These are phyloP conservation scores for Coturnix japonica DNA, from an alignment of 2,113 vertebrate genomes.

Conservation along the genomic window DNA sequence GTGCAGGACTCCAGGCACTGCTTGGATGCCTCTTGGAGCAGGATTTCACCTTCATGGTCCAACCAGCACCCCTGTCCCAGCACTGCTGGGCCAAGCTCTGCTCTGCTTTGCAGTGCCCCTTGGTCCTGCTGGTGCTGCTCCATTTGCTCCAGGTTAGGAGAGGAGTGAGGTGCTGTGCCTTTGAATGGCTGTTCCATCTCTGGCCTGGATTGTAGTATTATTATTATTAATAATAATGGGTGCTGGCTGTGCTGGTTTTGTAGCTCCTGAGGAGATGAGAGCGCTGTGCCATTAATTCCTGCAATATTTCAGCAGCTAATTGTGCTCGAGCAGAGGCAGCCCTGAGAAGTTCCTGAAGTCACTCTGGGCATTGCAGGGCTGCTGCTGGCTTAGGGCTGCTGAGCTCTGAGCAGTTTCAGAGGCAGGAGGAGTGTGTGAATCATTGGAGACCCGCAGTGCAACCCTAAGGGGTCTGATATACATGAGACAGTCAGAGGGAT, in stretches of 20 bases:
- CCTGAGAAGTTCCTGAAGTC: neutral
- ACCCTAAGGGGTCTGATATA: neutral
- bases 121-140: neutral
- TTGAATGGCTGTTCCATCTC: conserved; percentile 23
- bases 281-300: conserved; percentile 54
- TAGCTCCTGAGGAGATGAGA: conserved; percentile 46
- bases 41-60: rapidly evolving
- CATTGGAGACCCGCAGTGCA: neutral
- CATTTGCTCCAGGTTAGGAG: neutral
- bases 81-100: neutral
- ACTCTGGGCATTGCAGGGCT: neutral
- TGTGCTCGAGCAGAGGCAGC: conserved; percentile 29
- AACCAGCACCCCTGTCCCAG: neutral
- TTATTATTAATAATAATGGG: conserved; percentile 64
- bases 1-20: neutral
- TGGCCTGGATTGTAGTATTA: conserved; percentile 34
- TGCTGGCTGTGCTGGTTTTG: conserved; percentile 28
- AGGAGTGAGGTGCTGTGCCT: neutral
- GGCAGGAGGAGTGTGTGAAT: neutral
- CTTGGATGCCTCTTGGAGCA: neutral
- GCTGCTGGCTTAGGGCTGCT: neutral
- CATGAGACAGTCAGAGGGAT: neutral
- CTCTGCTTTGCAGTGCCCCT: neutral
- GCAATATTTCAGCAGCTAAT: conserved; percentile 64
- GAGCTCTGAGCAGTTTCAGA: neutral